These are phyloP conservation scores for Phyto melanocephala DNA, from an alignment of 2,888 invertebrate species.

Conservation along the genomic window DNA sequence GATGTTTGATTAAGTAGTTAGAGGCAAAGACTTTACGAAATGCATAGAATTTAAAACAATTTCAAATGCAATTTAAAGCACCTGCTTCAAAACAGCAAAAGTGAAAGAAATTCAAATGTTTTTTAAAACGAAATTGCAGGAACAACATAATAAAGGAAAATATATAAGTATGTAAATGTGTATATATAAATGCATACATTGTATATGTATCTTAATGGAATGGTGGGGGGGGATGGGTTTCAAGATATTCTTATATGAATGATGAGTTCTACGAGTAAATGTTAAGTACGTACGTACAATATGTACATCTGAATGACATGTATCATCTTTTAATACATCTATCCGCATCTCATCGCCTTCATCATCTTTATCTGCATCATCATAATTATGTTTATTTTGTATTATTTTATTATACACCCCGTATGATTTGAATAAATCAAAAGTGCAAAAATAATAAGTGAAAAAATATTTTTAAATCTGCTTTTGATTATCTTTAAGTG, in stretches of 20 bases:
- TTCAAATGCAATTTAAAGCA: conserved; percentile 57
- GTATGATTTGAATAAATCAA: background rate
- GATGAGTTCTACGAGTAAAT: conserved; percentile 8
- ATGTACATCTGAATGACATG: conserved; percentile 39
- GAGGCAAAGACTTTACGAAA: conserved; percentile 5
- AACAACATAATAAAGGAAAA: no score
- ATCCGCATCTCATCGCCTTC: conserved; percentile 2
- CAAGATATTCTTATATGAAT: conserved; percentile 36
- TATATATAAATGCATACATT: no score
- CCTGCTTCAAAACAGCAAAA: conserved; percentile 43
- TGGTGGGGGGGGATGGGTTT: background rate
- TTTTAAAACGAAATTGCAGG: no score
- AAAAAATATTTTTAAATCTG: no score
- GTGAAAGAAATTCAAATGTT: conserved; percentile 13
- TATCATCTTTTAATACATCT: conserved; percentile 1
- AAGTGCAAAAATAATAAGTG: background rate
- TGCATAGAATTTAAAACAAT: conserved; percentile 49
- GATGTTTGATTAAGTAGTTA: conserved; percentile 54
- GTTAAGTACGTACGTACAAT: no score
- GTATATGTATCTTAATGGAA: no score
- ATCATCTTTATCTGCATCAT: conserved; percentile 20
- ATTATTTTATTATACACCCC: background rate
- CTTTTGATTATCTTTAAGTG: no score
- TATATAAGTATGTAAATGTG: no score
- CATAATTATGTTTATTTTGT: conserved; percentile 21